phyloP scores from a whole-genome alignment of 2,113 vertebrate species.

The Eurystomus gularis region DNA sequence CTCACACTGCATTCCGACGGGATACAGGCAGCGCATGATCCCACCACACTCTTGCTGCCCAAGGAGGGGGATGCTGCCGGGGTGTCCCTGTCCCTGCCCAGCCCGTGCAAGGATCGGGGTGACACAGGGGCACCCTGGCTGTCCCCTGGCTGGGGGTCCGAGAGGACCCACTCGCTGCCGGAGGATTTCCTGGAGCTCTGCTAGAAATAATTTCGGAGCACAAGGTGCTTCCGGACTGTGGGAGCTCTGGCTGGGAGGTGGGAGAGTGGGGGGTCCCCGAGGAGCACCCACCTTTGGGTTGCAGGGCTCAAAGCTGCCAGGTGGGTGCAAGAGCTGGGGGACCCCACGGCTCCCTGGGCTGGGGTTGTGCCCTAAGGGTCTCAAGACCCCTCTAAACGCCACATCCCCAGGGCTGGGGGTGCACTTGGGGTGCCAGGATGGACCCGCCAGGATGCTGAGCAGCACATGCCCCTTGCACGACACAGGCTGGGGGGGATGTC shows the following conservation, averaged over 20 bases:
- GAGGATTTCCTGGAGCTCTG: not conserved
- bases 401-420: not conserved
- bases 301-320: not conserved
- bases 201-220: not conserved
- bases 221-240: not conserved
- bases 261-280: not conserved
- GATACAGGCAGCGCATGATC: too few relatives aligned
- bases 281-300: too few relatives aligned
- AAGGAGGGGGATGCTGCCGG: rapidly evolving
- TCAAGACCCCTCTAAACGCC: rapidly evolving
- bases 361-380: rapidly evolving
- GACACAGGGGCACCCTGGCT: too few relatives aligned
- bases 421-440: too few relatives aligned
- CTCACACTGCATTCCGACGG: too few relatives aligned
- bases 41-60: too few relatives aligned
- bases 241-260: not conserved
- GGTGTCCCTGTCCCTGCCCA: too few relatives aligned
- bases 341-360: rapidly evolving
- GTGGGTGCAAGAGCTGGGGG: too few relatives aligned
- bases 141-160: rapidly evolving
- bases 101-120: not conserved
- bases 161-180: rapidly evolving
- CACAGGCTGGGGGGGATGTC: not conserved
- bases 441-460: rapidly evolving
- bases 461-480: rapidly evolving